A percentile compares a stretch with the other conserved stretches of the same genome.
Evolutionary conservation across 2,113 vertebrate genomes (phyloP).

Genomic region (Pimephales promelas): DNA sequence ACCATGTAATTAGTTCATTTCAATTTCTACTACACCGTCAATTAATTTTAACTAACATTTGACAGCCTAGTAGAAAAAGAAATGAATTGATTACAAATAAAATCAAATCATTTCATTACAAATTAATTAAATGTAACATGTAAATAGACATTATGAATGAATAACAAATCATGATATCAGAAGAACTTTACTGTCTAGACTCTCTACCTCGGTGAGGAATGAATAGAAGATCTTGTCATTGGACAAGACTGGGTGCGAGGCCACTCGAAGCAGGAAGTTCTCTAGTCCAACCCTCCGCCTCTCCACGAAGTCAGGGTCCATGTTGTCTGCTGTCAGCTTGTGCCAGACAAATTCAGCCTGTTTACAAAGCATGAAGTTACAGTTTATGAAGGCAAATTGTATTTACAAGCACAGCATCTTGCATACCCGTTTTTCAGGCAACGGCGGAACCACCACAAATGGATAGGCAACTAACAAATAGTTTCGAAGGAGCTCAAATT

Average conservation of each 20-base stretch:
- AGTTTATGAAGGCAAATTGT: background rate
- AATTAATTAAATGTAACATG: background rate
- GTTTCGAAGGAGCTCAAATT: slow-evolving; percentile 91
- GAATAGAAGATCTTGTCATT: slow-evolving; percentile 88
- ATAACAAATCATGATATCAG: no score
- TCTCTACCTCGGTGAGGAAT: slow-evolving; percentile 89
- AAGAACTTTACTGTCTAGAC: background rate
- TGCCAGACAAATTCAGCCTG: slow-evolving; percentile 99
- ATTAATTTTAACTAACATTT: background rate
- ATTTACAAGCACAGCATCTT: background rate
- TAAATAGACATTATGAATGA: no score
- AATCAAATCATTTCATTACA: background rate
- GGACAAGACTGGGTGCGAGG: slow-evolving; percentile 88
- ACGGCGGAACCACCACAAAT: slow-evolving; percentile 86
- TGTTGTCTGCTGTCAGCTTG: slow-evolving; percentile 95
- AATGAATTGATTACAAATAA: background rate
- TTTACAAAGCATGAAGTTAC: slow-evolving; percentile 56
- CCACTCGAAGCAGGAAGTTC: slow-evolving; percentile 92
- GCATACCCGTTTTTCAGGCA: slow-evolving; percentile 95
- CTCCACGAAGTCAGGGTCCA: slow-evolving; percentile 98
- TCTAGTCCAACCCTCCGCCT: slow-evolving; percentile 92
- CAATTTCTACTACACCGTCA: background rate
- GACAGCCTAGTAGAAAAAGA: background rate
- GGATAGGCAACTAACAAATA: slow-evolving; percentile 88
- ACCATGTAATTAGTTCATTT: background rate